Percentiles rank a stretch among this genome's conserved stretches.
phyloP scores from a whole-genome alignment of 2,797 vertebrate genomes.

The Parotocinclus haroldoi region DNA sequence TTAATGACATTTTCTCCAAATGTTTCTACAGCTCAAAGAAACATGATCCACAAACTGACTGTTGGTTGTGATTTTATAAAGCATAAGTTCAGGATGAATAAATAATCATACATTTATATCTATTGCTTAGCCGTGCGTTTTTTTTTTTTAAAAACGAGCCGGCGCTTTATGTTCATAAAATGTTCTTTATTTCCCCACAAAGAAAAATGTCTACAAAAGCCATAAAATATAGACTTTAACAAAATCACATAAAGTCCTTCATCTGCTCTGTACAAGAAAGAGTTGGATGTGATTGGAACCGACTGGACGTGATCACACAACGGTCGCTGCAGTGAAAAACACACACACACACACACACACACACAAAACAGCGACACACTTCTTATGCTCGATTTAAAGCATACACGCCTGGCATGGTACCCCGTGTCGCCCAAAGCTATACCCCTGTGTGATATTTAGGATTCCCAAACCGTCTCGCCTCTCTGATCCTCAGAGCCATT shows the following conservation, averaged over 20 bases:
- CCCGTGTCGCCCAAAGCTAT: slow-evolving; percentile 37
- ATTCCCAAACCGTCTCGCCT: no score
- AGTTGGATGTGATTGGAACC: no score
- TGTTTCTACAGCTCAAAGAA: no score
- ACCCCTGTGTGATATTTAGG: slow-evolving; percentile 43
- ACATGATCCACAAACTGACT: no score
- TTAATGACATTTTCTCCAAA: no score
- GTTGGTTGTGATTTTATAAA: no score
- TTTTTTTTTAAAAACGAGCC: no score
- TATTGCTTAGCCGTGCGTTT: no score
- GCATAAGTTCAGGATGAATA: no score
- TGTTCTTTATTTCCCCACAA: slow-evolving; percentile 83
- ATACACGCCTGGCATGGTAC: slow-evolving; percentile 38
- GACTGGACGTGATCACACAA: slow-evolving; percentile 32
- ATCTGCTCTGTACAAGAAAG: slow-evolving; percentile 84
- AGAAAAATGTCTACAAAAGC: slow-evolving; percentile 96
- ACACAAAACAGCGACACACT: neutral
- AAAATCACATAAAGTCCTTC: slow-evolving; percentile 87
- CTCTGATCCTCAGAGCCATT: slow-evolving; percentile 66
- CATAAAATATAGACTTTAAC: slow-evolving; percentile 91
- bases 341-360: slow-evolving; percentile 32
- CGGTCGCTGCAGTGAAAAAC: slow-evolving; percentile 32
- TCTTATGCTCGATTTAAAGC: no score
- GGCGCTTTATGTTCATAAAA: slow-evolving; percentile 76
- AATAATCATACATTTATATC: no score